Evolutionary conservation across 2,888 invertebrate genomes (phyloP).

Genomic region (Melinopterus prodromus): DNA sequence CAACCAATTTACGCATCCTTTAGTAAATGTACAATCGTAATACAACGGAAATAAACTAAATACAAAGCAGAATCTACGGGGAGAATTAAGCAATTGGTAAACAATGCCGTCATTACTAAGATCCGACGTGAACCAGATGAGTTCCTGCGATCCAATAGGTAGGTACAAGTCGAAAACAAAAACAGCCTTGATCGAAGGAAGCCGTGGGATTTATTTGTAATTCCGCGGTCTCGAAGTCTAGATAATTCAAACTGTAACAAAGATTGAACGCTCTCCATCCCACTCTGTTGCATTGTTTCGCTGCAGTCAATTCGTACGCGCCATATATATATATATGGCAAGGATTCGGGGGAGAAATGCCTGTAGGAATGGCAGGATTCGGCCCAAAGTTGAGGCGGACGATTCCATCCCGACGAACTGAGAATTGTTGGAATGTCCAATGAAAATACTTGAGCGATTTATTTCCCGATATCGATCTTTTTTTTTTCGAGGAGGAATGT

Average conservation of each 20-base stretch:
- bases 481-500: constrained; percentile 14
- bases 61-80: neutral
- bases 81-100: constrained; percentile 15
- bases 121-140: constrained; percentile 5
- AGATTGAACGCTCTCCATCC: constrained; percentile 35
- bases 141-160: neutral
- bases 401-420: constrained; percentile 31
- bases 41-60: neutral
- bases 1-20: too few relatives aligned
- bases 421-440: constrained; percentile 35
- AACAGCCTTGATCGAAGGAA: constrained; percentile 26
- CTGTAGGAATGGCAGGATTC: neutral
- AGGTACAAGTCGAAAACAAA: constrained; percentile 25
- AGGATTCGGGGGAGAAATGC: constrained; percentile 12
- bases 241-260: constrained; percentile 37
- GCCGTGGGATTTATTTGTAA: constrained; percentile 32
- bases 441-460: constrained; percentile 36
- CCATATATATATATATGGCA: constrained; percentile 32
- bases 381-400: constrained; percentile 32
- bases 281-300: constrained; percentile 18
- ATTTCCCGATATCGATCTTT: constrained; percentile 30
- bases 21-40: neutral
- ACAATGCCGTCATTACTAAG: neutral
- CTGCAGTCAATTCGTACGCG: constrained; percentile 19
- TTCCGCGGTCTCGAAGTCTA: constrained; percentile 28